Conservation (phyloP, 2,888 invertebrate species). For the Papilio elwesi region DNA sequence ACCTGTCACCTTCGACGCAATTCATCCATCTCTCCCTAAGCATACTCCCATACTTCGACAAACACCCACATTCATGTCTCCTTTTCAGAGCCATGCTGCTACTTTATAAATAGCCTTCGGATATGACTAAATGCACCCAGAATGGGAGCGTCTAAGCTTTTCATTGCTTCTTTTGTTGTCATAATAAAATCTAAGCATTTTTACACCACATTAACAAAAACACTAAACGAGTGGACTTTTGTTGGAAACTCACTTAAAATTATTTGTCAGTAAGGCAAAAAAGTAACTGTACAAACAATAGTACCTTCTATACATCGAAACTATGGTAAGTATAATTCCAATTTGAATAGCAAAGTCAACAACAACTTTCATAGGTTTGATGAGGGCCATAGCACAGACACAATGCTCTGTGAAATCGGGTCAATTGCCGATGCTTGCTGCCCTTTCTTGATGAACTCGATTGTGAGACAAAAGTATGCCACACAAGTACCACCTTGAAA, state of each 20-base stretch:
- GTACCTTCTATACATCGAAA: not conserved
- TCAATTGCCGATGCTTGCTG: slow-evolving; percentile 37
- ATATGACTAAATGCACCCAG: too few relatives aligned
- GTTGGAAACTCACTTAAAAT: not conserved
- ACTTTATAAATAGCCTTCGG: too few relatives aligned
- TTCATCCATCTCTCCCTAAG: too few relatives aligned
- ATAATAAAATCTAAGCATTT: not conserved
- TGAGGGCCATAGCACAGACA: slow-evolving; percentile 34
- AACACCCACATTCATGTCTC: too few relatives aligned
- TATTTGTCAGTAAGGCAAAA: too few relatives aligned
- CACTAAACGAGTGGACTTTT: not conserved
- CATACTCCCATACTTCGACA: too few relatives aligned
- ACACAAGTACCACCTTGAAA: slow-evolving; percentile 22
- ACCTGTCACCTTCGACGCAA: too few relatives aligned
- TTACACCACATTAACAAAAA: too few relatives aligned
- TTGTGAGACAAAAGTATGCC: slow-evolving; percentile 38
- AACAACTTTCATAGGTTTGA: slow-evolving; percentile 37
- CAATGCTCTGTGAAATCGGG: slow-evolving; percentile 40
- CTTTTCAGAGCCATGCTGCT: too few relatives aligned
- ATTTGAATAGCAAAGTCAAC: slow-evolving; percentile 35
- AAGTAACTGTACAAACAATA: slow-evolving; percentile 2
- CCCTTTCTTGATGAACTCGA: slow-evolving; percentile 42
- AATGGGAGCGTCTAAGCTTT: too few relatives aligned
- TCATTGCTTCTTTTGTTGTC: too few relatives aligned
- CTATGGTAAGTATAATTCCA: slow-evolving; percentile 17